phyloP scores from a whole-genome alignment of 2,113 vertebrate genomes.

The Mustelus asterias region DNA sequence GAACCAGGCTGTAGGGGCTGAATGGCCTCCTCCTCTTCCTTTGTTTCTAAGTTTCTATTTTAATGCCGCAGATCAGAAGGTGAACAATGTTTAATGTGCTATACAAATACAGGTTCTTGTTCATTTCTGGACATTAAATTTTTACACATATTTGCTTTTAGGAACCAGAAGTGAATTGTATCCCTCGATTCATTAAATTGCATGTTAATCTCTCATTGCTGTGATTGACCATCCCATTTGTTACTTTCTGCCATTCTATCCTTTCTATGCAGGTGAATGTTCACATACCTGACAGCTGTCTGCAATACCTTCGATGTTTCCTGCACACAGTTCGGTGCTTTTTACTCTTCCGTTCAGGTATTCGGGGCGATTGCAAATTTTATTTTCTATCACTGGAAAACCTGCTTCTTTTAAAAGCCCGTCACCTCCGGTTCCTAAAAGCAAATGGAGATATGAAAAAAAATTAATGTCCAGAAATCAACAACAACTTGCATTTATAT shows the following conservation, averaged over 20 bases:
- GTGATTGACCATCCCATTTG: background rate
- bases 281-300: slow-evolving; percentile 85
- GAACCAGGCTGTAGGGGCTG: background rate
- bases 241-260: background rate
- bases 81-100: too few relatives aligned
- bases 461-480: background rate
- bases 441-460: slow-evolving; percentile 21
- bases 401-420: slow-evolving; percentile 80
- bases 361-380: slow-evolving; percentile 75
- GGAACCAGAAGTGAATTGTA: background rate
- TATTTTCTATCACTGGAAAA: slow-evolving; percentile 90
- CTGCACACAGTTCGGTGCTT: slow-evolving; percentile 76
- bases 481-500: background rate
- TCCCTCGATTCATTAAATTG: background rate
- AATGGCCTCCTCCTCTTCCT: background rate
- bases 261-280: background rate
- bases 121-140: too few relatives aligned
- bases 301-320: slow-evolving; percentile 70
- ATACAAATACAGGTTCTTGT: too few relatives aligned
- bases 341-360: slow-evolving; percentile 68
- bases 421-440: slow-evolving; percentile 62
- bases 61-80: background rate
- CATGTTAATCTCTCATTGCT: background rate
- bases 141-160: too few relatives aligned
- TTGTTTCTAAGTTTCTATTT: background rate